Base-by-base conservation (phyloP, 2,797 vertebrate genomes). In the Chelidonichthys spinosus region DNA sequence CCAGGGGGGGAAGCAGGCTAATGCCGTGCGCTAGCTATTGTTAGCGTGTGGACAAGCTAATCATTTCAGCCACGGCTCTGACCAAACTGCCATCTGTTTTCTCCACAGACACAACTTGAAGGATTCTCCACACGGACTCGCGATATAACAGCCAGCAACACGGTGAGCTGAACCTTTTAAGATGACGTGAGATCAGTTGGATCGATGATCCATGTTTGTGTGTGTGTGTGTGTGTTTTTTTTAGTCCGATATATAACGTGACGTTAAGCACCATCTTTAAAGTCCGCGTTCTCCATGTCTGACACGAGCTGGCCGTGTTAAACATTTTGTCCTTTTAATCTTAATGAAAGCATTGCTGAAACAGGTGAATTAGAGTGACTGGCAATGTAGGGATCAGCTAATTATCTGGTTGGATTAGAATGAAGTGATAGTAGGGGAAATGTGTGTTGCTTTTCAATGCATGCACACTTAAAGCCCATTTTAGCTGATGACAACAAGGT, bases 21-120 rank as follows among this genome's bases (percentile, higher is more conserved):
- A 85, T 76, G 66, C 81, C 70, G 59, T 76, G 82, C 87, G 89
- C 87, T 93, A 92, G 91, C 90, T 90, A 91, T 93, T 92, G 93
- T 92, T 93, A 92, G 89, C 86, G 70, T 85, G 68, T 76, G 68
- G 64, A 73, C 75, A 61, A 75, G 88, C 84, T 86, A 89, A 78
- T 90, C 83, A 89, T 86, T 90, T 83, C 79, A 86, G 72, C 76
- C 63, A 76, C 74, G 61, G 63, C 47, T 79, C 68, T 87, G 68
- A 90, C 76, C 73, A 72, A 25, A 79, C 74, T 83, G 71, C 74
- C 69, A 67, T 89, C 63, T 90, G 76, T 68, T 25, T 25, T 87
- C 56, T 80, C 73, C 9, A 39, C 84, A 92, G 85, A 84, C 72
- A 75, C 65, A 84, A 87, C 84, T 62, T 79, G 72, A 74, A 85